phyloP scores from a whole-genome alignment of 2,797 vertebrate genomes.

The Gambusia yucatana region DNA sequence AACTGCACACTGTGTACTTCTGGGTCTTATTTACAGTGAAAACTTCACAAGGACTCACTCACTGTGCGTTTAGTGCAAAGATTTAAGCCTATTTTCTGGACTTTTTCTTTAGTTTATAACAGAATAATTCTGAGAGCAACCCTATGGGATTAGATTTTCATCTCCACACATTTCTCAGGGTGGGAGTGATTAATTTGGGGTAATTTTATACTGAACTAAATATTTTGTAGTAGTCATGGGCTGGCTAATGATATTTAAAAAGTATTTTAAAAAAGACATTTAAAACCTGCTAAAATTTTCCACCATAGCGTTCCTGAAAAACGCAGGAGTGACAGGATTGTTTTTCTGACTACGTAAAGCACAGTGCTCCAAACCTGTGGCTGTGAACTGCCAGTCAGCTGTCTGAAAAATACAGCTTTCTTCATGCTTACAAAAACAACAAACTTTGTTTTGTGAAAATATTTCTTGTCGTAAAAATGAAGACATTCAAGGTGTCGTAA shows the following conservation, averaged over 20 bases:
- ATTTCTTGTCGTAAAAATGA: neutral
- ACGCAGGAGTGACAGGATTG: neutral
- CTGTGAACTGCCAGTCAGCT: neutral
- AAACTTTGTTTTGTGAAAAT: neutral
- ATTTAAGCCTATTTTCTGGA: neutral
- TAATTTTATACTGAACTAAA: neutral
- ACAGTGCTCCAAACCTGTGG: neutral
- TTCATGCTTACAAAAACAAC: neutral
- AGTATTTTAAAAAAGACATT: neutral
- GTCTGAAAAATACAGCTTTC: neutral
- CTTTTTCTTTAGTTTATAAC: constrained; percentile 1
- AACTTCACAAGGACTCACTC: neutral
- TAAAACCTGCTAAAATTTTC: neutral
- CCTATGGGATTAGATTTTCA: neutral
- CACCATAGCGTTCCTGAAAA: neutral
- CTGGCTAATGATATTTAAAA: neutral
- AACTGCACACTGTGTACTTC: constrained; percentile 43
- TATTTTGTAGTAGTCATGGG: neutral
- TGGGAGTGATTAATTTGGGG: neutral
- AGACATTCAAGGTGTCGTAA: neutral
- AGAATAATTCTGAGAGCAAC: neutral
- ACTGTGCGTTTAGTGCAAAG: neutral
- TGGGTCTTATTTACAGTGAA: constrained; percentile 34
- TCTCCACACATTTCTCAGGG: neutral
- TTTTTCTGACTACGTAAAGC: neutral